These are phyloP conservation scores for Natator depressus DNA, from an alignment of 2,113 vertebrate species.

Conservation along the genomic window DNA sequence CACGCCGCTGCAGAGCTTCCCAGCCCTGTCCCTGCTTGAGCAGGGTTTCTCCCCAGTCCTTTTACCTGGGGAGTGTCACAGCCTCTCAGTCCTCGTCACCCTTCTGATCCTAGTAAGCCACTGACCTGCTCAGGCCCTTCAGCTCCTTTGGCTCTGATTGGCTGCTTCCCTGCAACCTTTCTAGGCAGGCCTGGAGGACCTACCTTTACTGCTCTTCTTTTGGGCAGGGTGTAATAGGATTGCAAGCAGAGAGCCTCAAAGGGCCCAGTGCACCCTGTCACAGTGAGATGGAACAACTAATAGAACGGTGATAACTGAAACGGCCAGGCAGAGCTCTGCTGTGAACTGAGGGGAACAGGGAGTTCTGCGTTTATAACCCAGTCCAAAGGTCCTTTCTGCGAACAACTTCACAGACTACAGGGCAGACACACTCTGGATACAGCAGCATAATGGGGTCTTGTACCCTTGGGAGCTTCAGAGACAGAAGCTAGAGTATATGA, in stretches of 20 bases:
- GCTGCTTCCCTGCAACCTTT: no score
- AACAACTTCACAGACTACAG: neutral
- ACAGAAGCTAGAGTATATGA: neutral
- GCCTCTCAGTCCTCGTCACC: no score
- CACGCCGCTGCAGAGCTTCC: no score
- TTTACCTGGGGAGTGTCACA: no score
- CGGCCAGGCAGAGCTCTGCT: neutral
- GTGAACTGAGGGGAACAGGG: neutral
- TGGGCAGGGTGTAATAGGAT: no score
- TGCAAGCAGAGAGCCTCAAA: neutral
- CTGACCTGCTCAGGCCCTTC: no score
- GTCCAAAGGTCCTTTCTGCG: neutral
- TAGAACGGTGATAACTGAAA: neutral
- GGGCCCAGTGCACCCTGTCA: neutral
- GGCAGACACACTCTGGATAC: neutral
- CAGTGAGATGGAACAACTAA: neutral
- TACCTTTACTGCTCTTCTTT: no score
- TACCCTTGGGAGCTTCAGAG: neutral
- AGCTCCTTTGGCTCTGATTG: no score
- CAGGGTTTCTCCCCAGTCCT: no score
- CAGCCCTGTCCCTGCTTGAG: no score
- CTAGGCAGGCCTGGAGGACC: no score
- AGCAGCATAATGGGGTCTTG: neutral
- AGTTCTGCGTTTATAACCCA: neutral
- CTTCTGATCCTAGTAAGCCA: no score